These are phyloP conservation scores for Lagenorhynchus albirostris DNA, from an alignment of 2,113 vertebrate species.

Conservation along the genomic window DNA sequence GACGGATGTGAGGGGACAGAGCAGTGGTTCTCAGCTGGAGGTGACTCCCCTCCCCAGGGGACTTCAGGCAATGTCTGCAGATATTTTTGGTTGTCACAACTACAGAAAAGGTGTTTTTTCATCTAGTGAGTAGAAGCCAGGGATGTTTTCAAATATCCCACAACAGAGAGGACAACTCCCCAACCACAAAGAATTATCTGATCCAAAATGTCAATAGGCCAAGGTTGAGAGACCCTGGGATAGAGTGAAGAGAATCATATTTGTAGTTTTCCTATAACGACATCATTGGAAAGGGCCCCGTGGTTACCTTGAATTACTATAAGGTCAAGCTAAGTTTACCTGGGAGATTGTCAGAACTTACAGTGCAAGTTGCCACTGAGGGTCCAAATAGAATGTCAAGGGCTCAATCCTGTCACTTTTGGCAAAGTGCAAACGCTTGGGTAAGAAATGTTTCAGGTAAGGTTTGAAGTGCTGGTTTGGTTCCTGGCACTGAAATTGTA, in stretches of 20 bases:
- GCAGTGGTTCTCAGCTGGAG: neutral
- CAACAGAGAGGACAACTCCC: neutral
- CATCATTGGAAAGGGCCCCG: neutral
- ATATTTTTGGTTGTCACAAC: neutral
- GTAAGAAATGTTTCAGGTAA: slow-evolving; percentile 93
- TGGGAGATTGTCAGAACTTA: slow-evolving; percentile 79
- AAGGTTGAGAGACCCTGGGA: neutral
- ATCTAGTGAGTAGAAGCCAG: neutral
- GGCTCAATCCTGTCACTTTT: slow-evolving; percentile 91
- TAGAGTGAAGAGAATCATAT: neutral
- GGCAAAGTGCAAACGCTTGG: slow-evolving; percentile 95
- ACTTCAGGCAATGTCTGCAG: neutral
- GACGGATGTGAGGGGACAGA: neutral
- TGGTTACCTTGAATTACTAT: neutral
- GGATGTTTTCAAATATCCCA: neutral
- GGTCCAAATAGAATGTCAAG: slow-evolving; percentile 90
- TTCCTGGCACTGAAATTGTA: slow-evolving; percentile 86
- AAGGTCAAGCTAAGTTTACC: neutral
- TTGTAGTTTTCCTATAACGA: neutral
- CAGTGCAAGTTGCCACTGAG: slow-evolving; percentile 93
- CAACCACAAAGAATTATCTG: neutral
- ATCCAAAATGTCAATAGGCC: neutral
- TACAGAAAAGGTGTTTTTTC: neutral
- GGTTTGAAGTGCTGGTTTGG: slow-evolving; percentile 91
- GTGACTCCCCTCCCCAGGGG: no score